Percentiles rank a stretch among this genome's conserved stretches.
phyloP scores from a whole-genome alignment of 2,113 vertebrate species.

The Chaetorhynchus papuensis region DNA sequence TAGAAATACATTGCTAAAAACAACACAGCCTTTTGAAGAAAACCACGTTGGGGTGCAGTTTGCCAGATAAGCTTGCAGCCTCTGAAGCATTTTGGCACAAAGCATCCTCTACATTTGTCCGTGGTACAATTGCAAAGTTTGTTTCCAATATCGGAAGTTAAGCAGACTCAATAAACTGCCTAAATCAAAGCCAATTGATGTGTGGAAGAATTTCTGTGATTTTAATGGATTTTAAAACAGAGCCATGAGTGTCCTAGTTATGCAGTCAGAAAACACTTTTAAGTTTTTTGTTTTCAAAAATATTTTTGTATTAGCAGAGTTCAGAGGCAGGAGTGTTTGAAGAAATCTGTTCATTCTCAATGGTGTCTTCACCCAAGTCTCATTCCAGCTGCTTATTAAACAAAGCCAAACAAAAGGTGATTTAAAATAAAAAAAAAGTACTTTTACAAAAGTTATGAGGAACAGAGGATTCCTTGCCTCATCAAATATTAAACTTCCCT shows the following conservation, averaged over 20 bases:
- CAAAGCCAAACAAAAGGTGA: not conserved
- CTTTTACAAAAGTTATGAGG: constrained; percentile 26
- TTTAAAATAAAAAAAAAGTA: not conserved
- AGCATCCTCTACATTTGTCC: not conserved
- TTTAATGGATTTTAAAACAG: not conserved
- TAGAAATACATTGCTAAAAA: not conserved
- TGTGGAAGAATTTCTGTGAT: not conserved
- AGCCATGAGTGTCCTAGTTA: not conserved
- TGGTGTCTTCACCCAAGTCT: constrained; percentile 43
- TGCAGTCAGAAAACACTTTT: constrained; percentile 53
- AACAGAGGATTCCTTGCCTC: constrained; percentile 17
- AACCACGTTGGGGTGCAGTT: not conserved
- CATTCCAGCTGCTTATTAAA: constrained; percentile 54
- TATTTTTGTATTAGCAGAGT: constrained; percentile 36
- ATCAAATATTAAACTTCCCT: constrained; percentile 40
- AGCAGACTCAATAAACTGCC: not conserved
- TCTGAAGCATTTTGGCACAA: not conserved
- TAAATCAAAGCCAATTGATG: not conserved
- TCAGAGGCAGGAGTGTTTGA: constrained; percentile 7
- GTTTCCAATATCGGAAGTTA: not conserved
- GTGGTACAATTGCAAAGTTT: not conserved
- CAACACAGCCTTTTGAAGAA: not conserved
- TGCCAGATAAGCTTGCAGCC: not conserved
- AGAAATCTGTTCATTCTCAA: constrained; percentile 36
- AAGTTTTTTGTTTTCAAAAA: constrained; percentile 41